Base-by-base conservation (phyloP, 2,113 vertebrate species). In the Chlorodrepanis virens region DNA sequence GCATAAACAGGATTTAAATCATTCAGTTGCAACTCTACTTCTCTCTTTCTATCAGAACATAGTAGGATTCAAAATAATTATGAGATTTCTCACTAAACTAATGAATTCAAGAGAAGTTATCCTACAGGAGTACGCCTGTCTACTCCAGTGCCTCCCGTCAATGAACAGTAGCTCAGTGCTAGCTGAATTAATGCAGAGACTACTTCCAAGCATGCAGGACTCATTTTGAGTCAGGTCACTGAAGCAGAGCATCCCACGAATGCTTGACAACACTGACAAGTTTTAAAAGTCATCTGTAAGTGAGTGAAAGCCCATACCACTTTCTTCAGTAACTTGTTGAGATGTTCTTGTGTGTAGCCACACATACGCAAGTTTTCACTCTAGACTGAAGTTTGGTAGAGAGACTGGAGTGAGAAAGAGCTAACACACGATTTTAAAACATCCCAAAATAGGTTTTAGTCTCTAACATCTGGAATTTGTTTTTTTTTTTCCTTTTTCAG, bases 1-100 rank as follows among this genome's bases (percentile, higher is more conserved):
- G 37, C 57, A 94, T 95, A 92, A 96, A 84, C 27, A 76, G 40
- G 80, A 90, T 95, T 96, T 89, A 84, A 96, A 84, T 89, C 6
- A 69, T 71, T 94, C 90, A 79, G 37, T 83, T 93, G 72, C 61
- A 89, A 76, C 40, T 90, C 44, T 53, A 49, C 83, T 87, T 85
- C 87, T 63, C 37, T 93, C 37, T 77, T 92, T 94, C 72, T 92
- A 71, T 80, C 79, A 79, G 28, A 83, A 86, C n/a, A 77, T 76
- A 93, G 87, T 52, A 90, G 81, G 76, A 96, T 94, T 94, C 49
- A 90, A 93, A 86, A 93, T 64, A 91, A 91, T 95, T 64, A 86
- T 3, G 22, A 88, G 84, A 60, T 83, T 93, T 93, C 39, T 93
- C 56, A 64, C 59, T 77, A 57, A 91, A 71, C 31, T 90, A 84